These are phyloP conservation scores for Accipiter virgatus DNA, from an alignment of 2,113 vertebrate genomes.

Conservation along the genomic window DNA sequence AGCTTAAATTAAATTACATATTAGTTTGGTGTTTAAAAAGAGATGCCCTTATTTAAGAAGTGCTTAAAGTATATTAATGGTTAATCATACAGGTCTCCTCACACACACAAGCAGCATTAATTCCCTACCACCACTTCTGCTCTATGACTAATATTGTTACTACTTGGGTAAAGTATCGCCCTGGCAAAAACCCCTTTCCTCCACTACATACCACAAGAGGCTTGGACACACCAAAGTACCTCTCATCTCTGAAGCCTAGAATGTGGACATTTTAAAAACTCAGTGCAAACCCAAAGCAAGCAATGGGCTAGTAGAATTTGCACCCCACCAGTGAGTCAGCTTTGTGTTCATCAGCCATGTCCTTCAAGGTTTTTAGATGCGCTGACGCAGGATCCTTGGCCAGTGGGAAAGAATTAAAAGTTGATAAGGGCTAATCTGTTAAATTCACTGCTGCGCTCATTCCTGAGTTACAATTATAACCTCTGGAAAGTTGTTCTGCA, in stretches of 20 bases:
- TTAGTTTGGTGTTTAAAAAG: neutral
- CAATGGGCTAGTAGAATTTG: neutral
- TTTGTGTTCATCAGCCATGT: slow-evolving; percentile 41
- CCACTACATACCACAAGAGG: neutral
- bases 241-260: neutral
- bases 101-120: neutral
- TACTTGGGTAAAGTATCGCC: neutral
- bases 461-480: slow-evolving; percentile 34
- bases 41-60: neutral
- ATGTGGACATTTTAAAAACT: neutral
- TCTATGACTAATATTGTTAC: neutral
- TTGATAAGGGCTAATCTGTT: neutral
- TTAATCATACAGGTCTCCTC: neutral
- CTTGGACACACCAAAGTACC: neutral
- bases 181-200: neutral
- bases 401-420: neutral
- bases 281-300: neutral
- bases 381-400: slow-evolving; percentile 57
- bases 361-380: slow-evolving; percentile 81
- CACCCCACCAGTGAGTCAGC: neutral
- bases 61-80: neutral
- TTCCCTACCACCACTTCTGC: neutral
- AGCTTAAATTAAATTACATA: neutral
- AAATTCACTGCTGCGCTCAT: slow-evolving; percentile 9
- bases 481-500: slow-evolving; percentile 2